Evolutionary conservation across 2,888 invertebrate genomes (phyloP).

Genomic region (Dendrolimus pini): DNA sequence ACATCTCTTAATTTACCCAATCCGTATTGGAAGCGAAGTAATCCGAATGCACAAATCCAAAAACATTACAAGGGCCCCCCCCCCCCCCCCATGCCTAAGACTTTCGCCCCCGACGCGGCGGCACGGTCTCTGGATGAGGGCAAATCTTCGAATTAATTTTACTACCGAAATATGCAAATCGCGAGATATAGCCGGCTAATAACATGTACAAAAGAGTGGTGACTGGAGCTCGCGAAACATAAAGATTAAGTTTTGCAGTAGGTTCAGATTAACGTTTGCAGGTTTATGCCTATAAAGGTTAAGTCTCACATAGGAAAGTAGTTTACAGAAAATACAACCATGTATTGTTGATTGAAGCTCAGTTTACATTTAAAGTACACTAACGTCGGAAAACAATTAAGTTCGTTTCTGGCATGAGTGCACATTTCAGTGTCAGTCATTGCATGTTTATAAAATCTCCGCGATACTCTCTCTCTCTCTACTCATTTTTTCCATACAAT

Average conservation of each 20-base stretch:
- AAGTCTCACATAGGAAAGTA: slow-evolving; percentile 7
- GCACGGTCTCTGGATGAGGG: slow-evolving; percentile 63
- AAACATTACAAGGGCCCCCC: slow-evolving; percentile 38
- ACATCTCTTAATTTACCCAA: slow-evolving; percentile 42
- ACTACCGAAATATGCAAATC: slow-evolving; percentile 77
- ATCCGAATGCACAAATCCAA: slow-evolving; percentile 67
- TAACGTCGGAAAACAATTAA: no score
- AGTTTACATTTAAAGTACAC: not conserved
- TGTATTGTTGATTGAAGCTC: not conserved
- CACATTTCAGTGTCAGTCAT: no score
- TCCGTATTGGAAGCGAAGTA: slow-evolving; percentile 45
- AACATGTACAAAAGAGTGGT: slow-evolving; percentile 78
- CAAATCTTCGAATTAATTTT: slow-evolving; percentile 79
- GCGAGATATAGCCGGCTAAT: slow-evolving; percentile 72
- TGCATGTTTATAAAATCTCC: no score
- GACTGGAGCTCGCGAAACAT: slow-evolving; percentile 53
- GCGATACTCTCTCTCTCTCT: no score
- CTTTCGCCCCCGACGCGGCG: slow-evolving; percentile 35
- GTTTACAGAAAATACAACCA: slow-evolving; percentile 6
- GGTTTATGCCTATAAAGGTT: slow-evolving; percentile 18
- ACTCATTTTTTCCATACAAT: no score
- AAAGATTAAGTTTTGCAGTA: slow-evolving; percentile 25
- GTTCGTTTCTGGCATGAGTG: no score
- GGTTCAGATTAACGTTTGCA: slow-evolving; percentile 8
- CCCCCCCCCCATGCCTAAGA: not conserved